Percentiles rank a stretch among this genome's conserved stretches.
Conservation (phyloP, 1,140 invertebrate species). For the Drosophila parvula region DNA sequence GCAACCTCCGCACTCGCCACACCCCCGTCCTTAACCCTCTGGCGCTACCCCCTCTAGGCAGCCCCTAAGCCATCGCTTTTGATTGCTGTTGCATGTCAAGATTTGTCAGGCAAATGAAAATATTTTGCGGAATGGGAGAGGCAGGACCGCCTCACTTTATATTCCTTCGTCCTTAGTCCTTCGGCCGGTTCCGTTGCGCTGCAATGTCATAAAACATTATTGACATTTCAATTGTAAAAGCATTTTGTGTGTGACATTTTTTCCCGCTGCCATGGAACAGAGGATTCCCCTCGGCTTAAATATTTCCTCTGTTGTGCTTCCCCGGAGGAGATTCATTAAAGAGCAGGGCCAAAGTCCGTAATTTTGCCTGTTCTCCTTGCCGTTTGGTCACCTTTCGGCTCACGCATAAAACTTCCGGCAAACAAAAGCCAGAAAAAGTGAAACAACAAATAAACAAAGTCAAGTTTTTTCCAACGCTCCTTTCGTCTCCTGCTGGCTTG, state of each 20-base stretch:
- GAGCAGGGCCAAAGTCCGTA: slow-evolving; percentile 25
- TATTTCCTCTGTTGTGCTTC: slow-evolving; percentile 25
- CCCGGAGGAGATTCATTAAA: slow-evolving; percentile 61
- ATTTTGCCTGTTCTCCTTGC: slow-evolving; percentile 24
- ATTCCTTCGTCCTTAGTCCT: slow-evolving; percentile 18
- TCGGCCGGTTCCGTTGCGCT: slow-evolving; percentile 44
- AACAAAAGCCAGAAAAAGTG: slow-evolving; percentile 44
- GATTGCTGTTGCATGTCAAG: slow-evolving; percentile 79
- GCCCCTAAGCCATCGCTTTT: slow-evolving; percentile 48
- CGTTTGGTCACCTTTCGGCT: slow-evolving; percentile 53
- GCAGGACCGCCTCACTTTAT: neutral
- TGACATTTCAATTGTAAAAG: slow-evolving; percentile 79
- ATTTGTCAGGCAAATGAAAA: slow-evolving; percentile 75
- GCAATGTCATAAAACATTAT: slow-evolving; percentile 79
- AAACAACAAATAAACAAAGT: slow-evolving; percentile 62
- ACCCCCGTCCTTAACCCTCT: slow-evolving; percentile 1
- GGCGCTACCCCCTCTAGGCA: neutral
- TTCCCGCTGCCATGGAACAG: slow-evolving; percentile 7
- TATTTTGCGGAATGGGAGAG: slow-evolving; percentile 49
- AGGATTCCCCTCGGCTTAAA: slow-evolving; percentile 21
- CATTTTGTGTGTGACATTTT: slow-evolving; percentile 66
- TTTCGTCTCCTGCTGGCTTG: slow-evolving; percentile 35
- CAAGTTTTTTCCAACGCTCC: slow-evolving; percentile 43
- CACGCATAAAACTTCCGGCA: slow-evolving; percentile 67
- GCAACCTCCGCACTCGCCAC: neutral